A percentile compares a stretch with the other conserved stretches of the same genome.
Conservation (phyloP, 2,888 invertebrate genomes). For the Lordiphosa fenestrarum region DNA sequence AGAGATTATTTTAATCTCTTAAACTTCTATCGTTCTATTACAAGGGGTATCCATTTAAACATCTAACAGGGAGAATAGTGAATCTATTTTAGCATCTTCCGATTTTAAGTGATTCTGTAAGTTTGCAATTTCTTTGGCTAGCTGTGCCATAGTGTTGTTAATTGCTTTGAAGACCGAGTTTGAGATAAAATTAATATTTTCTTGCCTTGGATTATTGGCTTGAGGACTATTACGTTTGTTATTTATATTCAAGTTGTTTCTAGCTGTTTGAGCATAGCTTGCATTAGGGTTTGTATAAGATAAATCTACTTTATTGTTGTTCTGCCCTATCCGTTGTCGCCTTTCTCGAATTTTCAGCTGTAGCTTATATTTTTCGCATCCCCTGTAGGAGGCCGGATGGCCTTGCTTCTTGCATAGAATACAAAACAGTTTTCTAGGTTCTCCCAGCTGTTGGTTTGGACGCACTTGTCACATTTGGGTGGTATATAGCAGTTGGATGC, state of each 20-base stretch:
- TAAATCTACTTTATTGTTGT: neutral
- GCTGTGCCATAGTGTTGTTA: neutral
- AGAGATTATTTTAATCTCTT: too few species aligned
- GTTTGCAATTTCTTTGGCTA: neutral
- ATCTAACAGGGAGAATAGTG: neutral
- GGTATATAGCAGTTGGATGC: neutral
- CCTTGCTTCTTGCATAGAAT: neutral
- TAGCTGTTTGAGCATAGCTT: neutral
- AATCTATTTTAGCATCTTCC: slow-evolving; percentile 1
- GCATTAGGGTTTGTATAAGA: neutral
- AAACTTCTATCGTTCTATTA: too few species aligned
- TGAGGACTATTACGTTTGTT: neutral
- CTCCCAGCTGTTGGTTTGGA: neutral
- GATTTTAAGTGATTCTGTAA: too few species aligned
- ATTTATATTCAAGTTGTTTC: too few species aligned
- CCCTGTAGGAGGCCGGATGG: neutral
- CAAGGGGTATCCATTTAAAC: neutral
- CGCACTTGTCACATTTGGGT: neutral
- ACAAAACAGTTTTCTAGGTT: neutral
- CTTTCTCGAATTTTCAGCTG: neutral
- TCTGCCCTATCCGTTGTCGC: neutral
- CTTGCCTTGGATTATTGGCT: neutral
- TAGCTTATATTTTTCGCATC: neutral
- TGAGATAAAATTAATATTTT: neutral
- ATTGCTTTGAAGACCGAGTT: neutral